Conservation (phyloP, 2,113 vertebrate genomes). For the Cyprinus carpio region DNA sequence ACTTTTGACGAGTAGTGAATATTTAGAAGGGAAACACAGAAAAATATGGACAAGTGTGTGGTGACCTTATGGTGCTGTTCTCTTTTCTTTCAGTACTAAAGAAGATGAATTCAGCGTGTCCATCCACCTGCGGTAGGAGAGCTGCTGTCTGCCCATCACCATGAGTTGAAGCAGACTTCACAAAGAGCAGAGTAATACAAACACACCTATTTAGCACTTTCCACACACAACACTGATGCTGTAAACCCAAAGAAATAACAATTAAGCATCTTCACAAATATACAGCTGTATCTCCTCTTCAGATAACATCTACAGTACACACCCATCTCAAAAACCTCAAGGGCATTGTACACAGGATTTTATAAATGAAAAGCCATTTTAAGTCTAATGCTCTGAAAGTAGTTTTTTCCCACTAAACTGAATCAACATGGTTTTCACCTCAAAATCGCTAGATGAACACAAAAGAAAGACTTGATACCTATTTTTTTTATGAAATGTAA, state of each 20-base stretch:
- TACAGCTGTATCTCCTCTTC: not conserved
- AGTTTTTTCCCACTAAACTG: not conserved
- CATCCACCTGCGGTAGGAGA: slow-evolving; percentile 93
- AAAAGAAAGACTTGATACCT: not conserved
- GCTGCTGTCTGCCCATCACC: slow-evolving; percentile 84
- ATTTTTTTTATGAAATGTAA: not conserved
- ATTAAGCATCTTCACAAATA: not conserved
- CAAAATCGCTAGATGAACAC: not conserved
- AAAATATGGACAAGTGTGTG: slow-evolving; percentile 18
- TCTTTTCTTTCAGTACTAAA: slow-evolving; percentile 80
- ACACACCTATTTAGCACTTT: not conserved
- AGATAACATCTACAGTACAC: not conserved
- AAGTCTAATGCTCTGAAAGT: not conserved
- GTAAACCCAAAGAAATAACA: not conserved
- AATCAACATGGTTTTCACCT: not conserved
- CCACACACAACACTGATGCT: not conserved
- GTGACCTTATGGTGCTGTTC: not conserved
- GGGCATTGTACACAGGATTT: no score
- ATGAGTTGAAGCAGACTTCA: slow-evolving; percentile 91
- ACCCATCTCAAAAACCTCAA: not conserved
- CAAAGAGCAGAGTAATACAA: slow-evolving; percentile 86
- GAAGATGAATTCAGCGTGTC: slow-evolving; percentile 87
- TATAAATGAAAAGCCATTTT: not conserved
- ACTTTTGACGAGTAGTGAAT: not conserved
- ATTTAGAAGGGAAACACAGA: not conserved